Conservation (phyloP, 2,797 vertebrate species). For the Phyllotis vaccarum region DNA sequence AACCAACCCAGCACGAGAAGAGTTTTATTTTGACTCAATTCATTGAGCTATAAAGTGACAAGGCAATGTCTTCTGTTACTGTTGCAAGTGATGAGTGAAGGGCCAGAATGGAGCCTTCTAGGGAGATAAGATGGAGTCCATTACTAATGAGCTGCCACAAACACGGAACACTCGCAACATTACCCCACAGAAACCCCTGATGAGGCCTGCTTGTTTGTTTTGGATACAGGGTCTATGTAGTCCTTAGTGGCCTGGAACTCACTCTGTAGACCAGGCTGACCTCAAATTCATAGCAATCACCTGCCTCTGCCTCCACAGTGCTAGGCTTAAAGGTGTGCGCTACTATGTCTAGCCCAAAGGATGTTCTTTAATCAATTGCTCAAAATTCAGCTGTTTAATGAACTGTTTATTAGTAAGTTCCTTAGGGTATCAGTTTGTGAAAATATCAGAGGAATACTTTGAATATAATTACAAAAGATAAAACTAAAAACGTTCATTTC, state of each 20-base stretch:
- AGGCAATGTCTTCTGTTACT: not conserved
- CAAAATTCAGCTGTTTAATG: constrained; percentile 34
- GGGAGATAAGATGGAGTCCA: not conserved
- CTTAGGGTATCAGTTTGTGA: constrained; percentile 41
- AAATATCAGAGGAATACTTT: constrained; percentile 10
- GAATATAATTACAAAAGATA: constrained; percentile 33
- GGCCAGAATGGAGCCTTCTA: not conserved
- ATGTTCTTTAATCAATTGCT: constrained; percentile 32
- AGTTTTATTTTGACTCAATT: constrained; percentile 19
- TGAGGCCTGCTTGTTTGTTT: not conserved
- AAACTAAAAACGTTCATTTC: constrained; percentile 45
- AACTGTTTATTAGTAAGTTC: constrained; percentile 38
- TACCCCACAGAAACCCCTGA: not conserved
- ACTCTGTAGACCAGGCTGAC: not conserved
- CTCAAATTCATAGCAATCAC: not conserved
- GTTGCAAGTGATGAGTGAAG: not conserved
- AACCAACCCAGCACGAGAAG: not conserved
- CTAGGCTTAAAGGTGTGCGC: not conserved
- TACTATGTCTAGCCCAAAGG: not conserved
- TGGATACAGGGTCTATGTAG: not conserved
- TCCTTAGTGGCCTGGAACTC: not conserved
- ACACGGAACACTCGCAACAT: not conserved
- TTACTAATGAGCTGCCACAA: constrained; percentile 21
- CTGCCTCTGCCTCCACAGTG: not conserved
- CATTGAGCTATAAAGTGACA: not conserved